Evolutionary conservation across 2,888 invertebrate species (phyloP).

Genomic region (Enoplolaimus lenunculus): DNA sequence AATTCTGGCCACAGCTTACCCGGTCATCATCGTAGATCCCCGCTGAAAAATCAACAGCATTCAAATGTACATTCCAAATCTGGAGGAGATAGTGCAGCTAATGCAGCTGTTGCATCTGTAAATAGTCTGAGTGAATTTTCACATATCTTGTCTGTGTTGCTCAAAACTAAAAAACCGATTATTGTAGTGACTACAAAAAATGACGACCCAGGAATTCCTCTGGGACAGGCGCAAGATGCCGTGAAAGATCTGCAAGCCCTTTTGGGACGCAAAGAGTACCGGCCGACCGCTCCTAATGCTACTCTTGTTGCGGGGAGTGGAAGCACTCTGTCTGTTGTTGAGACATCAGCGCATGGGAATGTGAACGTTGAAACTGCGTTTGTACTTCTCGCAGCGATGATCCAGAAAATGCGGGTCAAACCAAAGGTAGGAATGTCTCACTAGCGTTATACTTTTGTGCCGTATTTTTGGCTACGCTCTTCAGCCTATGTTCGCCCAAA

Average conservation of each 20-base stretch:
- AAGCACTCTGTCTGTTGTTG: conserved; percentile 63
- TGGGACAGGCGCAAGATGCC: conserved; percentile 41
- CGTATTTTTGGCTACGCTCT: too few species aligned
- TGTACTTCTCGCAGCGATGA: conserved; percentile 71
- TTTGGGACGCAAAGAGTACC: conserved; percentile 75
- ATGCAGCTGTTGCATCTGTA: neutral
- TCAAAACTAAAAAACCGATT: conserved; percentile 85
- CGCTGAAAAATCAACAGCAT: neutral
- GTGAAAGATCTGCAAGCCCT: conserved; percentile 75
- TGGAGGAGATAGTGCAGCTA: neutral
- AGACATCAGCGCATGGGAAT: conserved; percentile 86
- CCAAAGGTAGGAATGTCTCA: conserved; percentile 8
- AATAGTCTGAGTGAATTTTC: conserved; percentile 60
- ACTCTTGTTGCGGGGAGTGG: too few species aligned
- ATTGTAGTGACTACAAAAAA: conserved; percentile 88
- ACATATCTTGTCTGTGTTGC: conserved; percentile 59
- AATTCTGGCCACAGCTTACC: too few species aligned
- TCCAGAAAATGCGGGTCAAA: conserved; percentile 49
- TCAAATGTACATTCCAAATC: too few species aligned
- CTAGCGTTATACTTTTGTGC: too few species aligned
- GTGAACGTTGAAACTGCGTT: conserved; percentile 85
- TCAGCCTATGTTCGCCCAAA: too few species aligned
- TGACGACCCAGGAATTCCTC: conserved; percentile 70
- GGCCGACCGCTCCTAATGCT: conserved; percentile 45
- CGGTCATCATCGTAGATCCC: neutral